phyloP scores from a whole-genome alignment of 2,888 invertebrate genomes.

The Chymomyza amoena region DNA sequence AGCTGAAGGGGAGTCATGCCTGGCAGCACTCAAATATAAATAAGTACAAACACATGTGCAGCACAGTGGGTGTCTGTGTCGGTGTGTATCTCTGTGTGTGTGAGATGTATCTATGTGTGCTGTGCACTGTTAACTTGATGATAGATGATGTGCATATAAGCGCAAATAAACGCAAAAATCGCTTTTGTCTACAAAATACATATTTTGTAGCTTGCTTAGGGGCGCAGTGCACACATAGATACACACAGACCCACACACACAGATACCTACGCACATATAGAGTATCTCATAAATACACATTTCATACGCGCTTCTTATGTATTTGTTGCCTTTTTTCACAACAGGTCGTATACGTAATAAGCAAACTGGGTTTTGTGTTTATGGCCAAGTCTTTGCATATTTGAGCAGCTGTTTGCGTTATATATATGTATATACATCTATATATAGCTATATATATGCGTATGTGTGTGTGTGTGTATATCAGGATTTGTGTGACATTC shows the following conservation, averaged over 20 bases:
- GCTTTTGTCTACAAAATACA: slow-evolving; percentile 44
- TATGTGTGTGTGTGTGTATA: background rate
- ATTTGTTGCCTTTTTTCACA: background rate
- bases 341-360: slow-evolving; percentile 54
- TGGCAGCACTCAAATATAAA: background rate
- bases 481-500: slow-evolving; percentile 56
- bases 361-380: slow-evolving; percentile 2
- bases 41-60: background rate
- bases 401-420: slow-evolving; percentile 8
- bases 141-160: slow-evolving; percentile 71
- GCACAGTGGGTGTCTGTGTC: slow-evolving; percentile 5
- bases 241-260: slow-evolving; percentile 15
- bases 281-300: slow-evolving; percentile 4
- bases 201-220: background rate
- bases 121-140: slow-evolving; percentile 46
- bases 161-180: slow-evolving; percentile 66
- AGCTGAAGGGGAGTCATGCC: slow-evolving; percentile 25
- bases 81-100: slow-evolving; percentile 4
- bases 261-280: slow-evolving; percentile 23
- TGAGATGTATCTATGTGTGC: background rate
- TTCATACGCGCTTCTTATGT: background rate
- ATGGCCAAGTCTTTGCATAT: slow-evolving; percentile 11
- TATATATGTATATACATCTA: background rate
- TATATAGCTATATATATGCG: background rate
- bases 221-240: slow-evolving; percentile 28